Base-by-base conservation (phyloP, 2,888 invertebrate genomes). In the Nomada goodeniana region DNA sequence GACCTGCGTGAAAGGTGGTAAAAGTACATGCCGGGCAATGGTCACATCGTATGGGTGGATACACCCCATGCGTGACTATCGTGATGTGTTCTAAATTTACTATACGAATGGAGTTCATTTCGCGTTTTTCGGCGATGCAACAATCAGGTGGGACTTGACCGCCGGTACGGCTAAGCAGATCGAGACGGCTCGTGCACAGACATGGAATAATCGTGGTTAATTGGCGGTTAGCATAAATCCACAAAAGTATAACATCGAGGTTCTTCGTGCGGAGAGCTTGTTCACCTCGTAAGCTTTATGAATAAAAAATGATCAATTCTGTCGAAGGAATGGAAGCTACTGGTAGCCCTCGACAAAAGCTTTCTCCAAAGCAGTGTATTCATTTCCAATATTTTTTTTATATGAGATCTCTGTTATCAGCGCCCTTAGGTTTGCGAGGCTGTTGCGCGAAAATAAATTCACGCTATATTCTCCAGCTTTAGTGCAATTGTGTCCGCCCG, bases 381-480 rank as follows among this genome's bases (percentile, higher is more conserved):
- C 47, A 11, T 15, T 13, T 47, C 3, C 15, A 15, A 23, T 44
- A 23, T 36, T 42, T 36, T 9, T 20, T 18, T 7, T 47, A 15
- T 47, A 2, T 11, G 26, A 4, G 42, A 42, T 1, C 23, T 57
- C 23, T 26, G 23, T 11, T 26, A 15, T 2, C 18, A 53, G 23
- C 26, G 26, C 4, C 26, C 15, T 2, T n/a, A 52, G 18, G 36
- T 36, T 36, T 36, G n/a, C 29, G 23, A 20, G 11, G 69, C 44
- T 15, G 52, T 47, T n/a, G 60, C 29, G 47, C 73, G 63, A 52
- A 42, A 64, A 36, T 61, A 44, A 67, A 23, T 59, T 64, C 69
- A 57, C 73, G 73, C 61, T 70, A 73, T 53, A 60, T 65, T 65
- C 64, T 77, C 65, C 26, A 26, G 44, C 23, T 50, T 69, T 55